These are phyloP conservation scores for Petrocephalus schoutedeni DNA, from an alignment of 2,797 vertebrate species.

Conservation along the genomic window DNA sequence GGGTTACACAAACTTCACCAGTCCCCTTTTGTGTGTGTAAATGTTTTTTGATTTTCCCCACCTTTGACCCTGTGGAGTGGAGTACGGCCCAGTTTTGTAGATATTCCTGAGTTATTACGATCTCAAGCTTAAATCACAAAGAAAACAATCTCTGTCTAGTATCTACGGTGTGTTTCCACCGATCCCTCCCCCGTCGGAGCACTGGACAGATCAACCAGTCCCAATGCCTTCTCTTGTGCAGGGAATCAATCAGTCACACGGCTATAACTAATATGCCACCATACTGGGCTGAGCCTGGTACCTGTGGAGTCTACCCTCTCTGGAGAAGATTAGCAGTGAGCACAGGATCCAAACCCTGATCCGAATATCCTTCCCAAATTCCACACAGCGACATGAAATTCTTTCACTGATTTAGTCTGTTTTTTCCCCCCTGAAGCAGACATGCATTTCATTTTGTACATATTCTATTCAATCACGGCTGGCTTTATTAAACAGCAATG, in stretches of 20 bases:
- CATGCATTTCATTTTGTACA: background rate
- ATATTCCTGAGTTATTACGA: background rate
- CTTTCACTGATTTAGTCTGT: background rate
- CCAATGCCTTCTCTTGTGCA: background rate
- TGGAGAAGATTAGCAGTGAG: background rate
- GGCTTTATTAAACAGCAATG: background rate
- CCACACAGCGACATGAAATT: background rate
- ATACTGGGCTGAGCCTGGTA: background rate
- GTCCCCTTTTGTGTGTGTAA: background rate
- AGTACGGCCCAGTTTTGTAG: background rate
- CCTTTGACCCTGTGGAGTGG: background rate
- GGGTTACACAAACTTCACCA: background rate
- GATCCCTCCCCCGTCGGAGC: background rate
- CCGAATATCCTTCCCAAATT: background rate
- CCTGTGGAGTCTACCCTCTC: background rate
- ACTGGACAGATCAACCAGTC: background rate
- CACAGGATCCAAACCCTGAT: background rate
- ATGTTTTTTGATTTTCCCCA: background rate
- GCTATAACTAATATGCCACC: background rate
- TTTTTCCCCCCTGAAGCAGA: background rate
- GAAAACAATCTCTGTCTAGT: background rate
- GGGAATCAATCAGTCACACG: background rate
- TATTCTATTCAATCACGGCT: background rate
- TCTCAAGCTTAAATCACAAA: background rate
- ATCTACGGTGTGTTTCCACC: background rate